Conservation (phyloP, 2,888 invertebrate species). For the Tetragnatha montana region DNA sequence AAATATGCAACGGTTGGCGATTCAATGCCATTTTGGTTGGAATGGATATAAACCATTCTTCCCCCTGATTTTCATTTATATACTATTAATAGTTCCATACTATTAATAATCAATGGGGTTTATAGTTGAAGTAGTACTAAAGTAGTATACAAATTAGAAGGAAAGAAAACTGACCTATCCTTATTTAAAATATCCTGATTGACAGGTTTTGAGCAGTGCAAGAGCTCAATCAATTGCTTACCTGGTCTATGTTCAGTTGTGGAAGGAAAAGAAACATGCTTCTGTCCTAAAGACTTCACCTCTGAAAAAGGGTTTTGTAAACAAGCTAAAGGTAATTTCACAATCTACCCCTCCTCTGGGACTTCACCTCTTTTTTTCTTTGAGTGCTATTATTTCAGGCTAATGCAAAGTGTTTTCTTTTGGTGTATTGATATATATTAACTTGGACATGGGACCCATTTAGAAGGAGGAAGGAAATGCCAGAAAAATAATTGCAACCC, state of each 20-base stretch:
- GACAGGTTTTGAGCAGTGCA: not conserved
- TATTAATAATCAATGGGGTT: no score
- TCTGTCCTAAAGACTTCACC: slow-evolving; percentile 20
- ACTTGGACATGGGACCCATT: not conserved
- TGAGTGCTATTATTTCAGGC: not conserved
- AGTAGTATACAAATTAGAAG: no score
- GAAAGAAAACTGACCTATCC: no score
- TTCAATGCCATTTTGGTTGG: no score
- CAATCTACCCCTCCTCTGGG: not conserved
- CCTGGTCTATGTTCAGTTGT: slow-evolving; percentile 5
- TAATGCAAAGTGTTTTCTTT: not conserved
- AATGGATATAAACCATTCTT: no score
- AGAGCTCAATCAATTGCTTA: not conserved
- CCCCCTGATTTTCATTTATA: no score
- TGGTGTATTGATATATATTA: not conserved
- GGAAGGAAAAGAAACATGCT: slow-evolving; percentile 1
- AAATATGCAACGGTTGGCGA: no score
- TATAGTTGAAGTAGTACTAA: no score
- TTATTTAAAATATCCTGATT: no score
- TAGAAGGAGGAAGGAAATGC: slow-evolving; percentile 15
- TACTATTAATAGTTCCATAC: no score
- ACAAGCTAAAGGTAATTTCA: not conserved
- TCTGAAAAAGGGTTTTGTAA: slow-evolving; percentile 18
- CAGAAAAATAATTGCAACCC: slow-evolving; percentile 24
- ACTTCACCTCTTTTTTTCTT: not conserved